A percentile compares a stretch with the other conserved stretches of the same genome.
These are phyloP conservation scores for Nymphalis c-album DNA, from an alignment of 2,888 invertebrate genomes.

Conservation along the genomic window DNA sequence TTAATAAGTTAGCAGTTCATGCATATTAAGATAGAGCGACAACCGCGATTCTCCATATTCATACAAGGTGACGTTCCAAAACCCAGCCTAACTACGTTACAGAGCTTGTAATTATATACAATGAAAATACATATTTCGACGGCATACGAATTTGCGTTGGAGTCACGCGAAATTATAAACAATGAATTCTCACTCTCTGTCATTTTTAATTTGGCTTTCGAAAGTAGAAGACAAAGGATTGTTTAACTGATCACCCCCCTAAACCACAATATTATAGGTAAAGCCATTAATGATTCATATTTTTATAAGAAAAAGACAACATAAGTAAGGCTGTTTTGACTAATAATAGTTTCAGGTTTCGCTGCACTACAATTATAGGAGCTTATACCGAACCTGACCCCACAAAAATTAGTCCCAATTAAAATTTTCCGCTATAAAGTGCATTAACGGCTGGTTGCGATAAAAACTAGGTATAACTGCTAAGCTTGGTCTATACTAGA, in stretches of 20 bases:
- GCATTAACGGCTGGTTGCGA: conserved; percentile 43
- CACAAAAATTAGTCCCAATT: conserved; percentile 69
- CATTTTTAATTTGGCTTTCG: too few species aligned
- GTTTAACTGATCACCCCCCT: too few species aligned
- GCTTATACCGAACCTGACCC: conserved; percentile 45
- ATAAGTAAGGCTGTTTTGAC: not conserved
- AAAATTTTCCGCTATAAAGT: conserved; percentile 63
- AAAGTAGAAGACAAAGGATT: too few species aligned
- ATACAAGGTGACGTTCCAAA: conserved; percentile 43
- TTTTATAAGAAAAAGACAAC: not conserved
- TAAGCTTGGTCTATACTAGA: conserved; percentile 43
- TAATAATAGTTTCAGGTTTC: conserved; percentile 1
- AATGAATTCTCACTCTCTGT: too few species aligned
- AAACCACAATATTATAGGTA: too few species aligned
- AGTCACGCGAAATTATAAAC: not conserved
- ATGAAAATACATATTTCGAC: conserved; percentile 27
- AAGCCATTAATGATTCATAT: too few species aligned
- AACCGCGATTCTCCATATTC: conserved; percentile 62
- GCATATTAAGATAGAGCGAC: conserved; percentile 60
- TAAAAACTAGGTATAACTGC: conserved; percentile 55
- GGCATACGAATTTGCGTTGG: conserved; percentile 2
- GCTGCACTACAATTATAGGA: not conserved
- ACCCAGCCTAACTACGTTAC: conserved; percentile 31
- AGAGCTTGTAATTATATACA: conserved; percentile 34
- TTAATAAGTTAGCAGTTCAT: conserved; percentile 67